A percentile compares a stretch with the other conserved stretches of the same genome.
Evolutionary conservation across 2,888 invertebrate species (phyloP).

Genomic region (Luperina testacea): DNA sequence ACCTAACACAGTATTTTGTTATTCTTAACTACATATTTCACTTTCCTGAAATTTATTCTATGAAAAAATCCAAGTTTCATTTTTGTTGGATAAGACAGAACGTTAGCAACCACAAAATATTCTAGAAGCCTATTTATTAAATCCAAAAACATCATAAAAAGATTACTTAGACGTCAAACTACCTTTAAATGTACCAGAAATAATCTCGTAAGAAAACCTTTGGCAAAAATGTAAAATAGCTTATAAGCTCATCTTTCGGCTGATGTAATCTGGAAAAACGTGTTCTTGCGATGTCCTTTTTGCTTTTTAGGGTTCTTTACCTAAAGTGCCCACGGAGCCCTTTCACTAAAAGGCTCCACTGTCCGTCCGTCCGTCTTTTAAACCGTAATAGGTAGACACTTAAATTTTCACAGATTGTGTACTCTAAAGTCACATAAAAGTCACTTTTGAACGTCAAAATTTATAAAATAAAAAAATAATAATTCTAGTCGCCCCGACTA

Average conservation of each 20-base stretch:
- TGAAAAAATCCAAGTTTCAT: neutral
- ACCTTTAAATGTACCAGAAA: slow-evolving; percentile 32
- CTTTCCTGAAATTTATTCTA: neutral
- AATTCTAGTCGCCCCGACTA: no score
- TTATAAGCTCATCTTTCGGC: slow-evolving; percentile 48
- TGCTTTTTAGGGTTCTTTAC: slow-evolving; percentile 43
- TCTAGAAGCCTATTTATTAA: slow-evolving; percentile 34
- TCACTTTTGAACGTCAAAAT: no score
- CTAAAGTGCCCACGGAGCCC: neutral
- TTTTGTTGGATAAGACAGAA: neutral
- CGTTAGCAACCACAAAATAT: slow-evolving; percentile 16
- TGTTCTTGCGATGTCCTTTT: slow-evolving; percentile 55
- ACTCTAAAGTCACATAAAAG: neutral
- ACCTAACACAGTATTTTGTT: neutral
- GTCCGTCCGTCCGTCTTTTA: neutral
- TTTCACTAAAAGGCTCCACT: neutral
- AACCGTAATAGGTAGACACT: neutral
- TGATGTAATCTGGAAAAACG: slow-evolving; percentile 72
- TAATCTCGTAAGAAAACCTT: slow-evolving; percentile 63
- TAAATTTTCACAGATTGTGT: no score
- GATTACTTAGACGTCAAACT: slow-evolving; percentile 37
- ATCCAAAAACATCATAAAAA: slow-evolving; percentile 43
- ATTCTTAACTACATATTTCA: neutral
- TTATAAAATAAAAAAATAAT: no score
- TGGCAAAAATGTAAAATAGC: slow-evolving; percentile 70